A percentile compares a stretch with the other conserved stretches of the same genome.
Evolutionary conservation across 2,113 vertebrate species (phyloP).

Genomic region (Chrysemys picta): DNA sequence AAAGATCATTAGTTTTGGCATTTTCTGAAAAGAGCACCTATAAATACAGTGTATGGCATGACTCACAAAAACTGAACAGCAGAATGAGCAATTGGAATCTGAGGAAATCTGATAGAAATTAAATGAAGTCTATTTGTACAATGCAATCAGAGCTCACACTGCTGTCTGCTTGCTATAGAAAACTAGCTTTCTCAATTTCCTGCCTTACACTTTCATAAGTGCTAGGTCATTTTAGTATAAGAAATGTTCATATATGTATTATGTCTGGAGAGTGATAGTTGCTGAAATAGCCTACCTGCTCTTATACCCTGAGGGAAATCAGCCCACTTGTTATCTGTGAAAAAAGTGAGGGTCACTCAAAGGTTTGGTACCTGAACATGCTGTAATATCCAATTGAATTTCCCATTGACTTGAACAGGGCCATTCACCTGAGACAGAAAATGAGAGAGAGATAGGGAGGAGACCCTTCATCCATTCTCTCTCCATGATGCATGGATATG

Average conservation of each 20-base stretch:
- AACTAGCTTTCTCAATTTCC: constrained; percentile 12
- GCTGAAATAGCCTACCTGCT: constrained; percentile 65
- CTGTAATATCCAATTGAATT: constrained; percentile 11
- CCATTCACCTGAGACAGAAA: neutral
- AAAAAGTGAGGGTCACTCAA: neutral
- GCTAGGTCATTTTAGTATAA: neutral
- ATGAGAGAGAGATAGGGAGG: neutral
- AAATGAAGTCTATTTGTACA: neutral
- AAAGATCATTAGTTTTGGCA: constrained; percentile 22
- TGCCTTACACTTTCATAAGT: constrained; percentile 25
- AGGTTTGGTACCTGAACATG: neutral
- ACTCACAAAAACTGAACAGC: constrained; percentile 22
- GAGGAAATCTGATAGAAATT: neutral
- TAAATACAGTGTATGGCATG: neutral
- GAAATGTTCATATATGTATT: constrained; percentile 42
- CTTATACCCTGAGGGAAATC: constrained; percentile 26
- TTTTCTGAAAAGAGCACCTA: constrained; percentile 29
- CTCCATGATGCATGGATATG: accelerated
- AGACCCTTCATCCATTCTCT: neutral
- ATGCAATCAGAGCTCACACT: neutral
- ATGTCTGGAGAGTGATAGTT: constrained; percentile 40
- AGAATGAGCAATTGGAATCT: constrained; percentile 1
- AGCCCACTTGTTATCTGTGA: neutral
- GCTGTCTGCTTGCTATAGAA: neutral
- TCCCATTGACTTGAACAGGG: neutral